A percentile compares a stretch with the other conserved stretches of the same genome.
Conservation (phyloP, 2,113 vertebrate species). For the Mus spicilegus region DNA sequence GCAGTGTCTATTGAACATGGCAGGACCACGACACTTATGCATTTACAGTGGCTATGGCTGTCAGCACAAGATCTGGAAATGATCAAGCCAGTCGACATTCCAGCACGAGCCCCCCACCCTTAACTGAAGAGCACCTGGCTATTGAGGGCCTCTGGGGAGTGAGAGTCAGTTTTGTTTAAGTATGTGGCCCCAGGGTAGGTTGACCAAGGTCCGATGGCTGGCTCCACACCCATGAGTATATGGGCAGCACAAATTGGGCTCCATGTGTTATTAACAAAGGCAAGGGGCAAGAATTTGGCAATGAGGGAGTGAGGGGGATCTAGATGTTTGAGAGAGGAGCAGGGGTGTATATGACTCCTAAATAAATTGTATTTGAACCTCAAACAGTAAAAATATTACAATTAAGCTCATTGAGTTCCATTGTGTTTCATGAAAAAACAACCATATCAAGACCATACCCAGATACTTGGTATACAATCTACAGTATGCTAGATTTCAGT, state of each 20-base stretch:
- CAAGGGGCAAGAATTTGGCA: not conserved
- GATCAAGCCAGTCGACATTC: not conserved
- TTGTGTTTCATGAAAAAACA: not conserved
- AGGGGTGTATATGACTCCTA: not conserved
- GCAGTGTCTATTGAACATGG: not conserved
- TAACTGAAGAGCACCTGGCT: not conserved
- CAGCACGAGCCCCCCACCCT: not conserved
- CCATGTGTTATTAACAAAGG: not conserved
- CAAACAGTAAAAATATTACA: not conserved
- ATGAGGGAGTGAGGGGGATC: not conserved
- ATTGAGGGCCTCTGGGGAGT: not conserved
- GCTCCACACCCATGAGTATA: not conserved
- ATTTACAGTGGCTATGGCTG: not conserved
- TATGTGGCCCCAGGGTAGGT: not conserved
- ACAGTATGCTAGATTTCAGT: not conserved
- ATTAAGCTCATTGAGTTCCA: not conserved
- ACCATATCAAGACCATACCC: not conserved
- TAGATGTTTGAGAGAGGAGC: not conserved
- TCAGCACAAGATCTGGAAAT: not conserved
- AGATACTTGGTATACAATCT: not conserved
- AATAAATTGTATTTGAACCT: not conserved
- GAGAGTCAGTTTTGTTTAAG: not conserved
- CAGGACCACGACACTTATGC: too few relatives aligned
- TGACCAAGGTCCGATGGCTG: not conserved
- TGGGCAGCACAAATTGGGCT: not conserved